Conservation (phyloP, 2,113 vertebrate genomes). For the Phyllostomus hastatus region DNA sequence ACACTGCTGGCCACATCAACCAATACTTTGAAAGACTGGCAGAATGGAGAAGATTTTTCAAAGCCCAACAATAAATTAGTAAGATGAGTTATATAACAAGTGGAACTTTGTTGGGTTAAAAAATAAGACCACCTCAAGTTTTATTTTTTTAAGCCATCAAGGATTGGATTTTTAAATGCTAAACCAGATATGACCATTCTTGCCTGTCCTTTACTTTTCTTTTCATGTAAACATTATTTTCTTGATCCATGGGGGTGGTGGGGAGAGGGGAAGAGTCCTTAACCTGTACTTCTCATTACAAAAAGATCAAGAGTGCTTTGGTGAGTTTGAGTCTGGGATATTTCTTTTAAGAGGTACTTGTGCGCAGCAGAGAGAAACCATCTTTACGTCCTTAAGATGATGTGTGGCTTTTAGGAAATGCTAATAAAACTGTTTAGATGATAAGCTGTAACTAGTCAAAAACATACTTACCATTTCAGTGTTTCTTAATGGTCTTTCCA, state of each 20-base stretch:
- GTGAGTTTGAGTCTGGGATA: background rate
- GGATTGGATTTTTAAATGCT: slow-evolving; percentile 65
- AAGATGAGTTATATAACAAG: slow-evolving; percentile 69
- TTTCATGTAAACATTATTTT: slow-evolving; percentile 66
- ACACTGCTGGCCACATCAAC: slow-evolving; percentile 78
- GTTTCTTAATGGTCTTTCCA: slow-evolving; percentile 14
- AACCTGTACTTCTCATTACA: slow-evolving; percentile 41
- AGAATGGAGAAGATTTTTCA: slow-evolving; percentile 68
- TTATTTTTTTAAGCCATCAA: slow-evolving; percentile 54
- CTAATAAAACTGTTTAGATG: background rate
- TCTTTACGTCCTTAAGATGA: background rate
- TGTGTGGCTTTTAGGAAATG: background rate
- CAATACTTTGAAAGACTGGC: slow-evolving; percentile 65
- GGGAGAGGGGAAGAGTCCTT: background rate
- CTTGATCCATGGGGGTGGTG: slow-evolving; percentile 10
- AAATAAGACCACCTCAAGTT: slow-evolving; percentile 68
- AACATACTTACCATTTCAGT: background rate
- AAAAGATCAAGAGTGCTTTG: background rate
- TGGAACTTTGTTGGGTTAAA: slow-evolving; percentile 70
- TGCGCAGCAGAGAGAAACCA: background rate
- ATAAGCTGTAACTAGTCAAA: background rate
- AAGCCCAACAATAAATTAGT: slow-evolving; percentile 74
- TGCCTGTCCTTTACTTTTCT: slow-evolving; percentile 53
- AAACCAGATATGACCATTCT: slow-evolving; percentile 67
- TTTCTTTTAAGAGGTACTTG: slow-evolving; percentile 42